phyloP scores from a whole-genome alignment of 2,113 vertebrate species.

The Aspiorhynchus laticeps region DNA sequence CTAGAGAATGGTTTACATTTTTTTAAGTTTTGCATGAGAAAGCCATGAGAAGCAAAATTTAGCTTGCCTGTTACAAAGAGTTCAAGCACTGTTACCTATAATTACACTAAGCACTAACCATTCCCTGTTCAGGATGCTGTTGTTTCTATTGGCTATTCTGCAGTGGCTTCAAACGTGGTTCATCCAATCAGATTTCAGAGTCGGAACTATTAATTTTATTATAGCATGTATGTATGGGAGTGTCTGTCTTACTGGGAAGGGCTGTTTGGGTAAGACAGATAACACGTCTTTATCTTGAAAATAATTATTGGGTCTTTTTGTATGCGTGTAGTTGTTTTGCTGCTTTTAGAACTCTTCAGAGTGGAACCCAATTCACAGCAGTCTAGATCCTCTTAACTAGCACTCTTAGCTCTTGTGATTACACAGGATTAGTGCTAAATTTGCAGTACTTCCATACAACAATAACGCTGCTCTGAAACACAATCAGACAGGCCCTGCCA shows the following conservation, averaged over 20 bases:
- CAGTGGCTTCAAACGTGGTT: background rate
- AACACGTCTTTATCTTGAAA: slow-evolving; percentile 15
- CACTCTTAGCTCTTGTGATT: slow-evolving; percentile 55
- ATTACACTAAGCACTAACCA: background rate
- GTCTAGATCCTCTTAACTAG: slow-evolving; percentile 59
- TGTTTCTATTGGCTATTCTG: slow-evolving; percentile 5
- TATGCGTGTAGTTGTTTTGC: background rate
- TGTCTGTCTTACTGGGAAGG: background rate
- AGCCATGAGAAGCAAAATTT: background rate
- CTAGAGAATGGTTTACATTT: background rate
- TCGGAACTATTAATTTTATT: background rate
- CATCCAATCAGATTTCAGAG: slow-evolving; percentile 20
- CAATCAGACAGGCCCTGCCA: slow-evolving; percentile 12
- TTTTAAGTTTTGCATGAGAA: background rate
- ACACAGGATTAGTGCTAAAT: slow-evolving; percentile 61
- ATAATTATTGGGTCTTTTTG: slow-evolving; percentile 23
- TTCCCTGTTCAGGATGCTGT: background rate
- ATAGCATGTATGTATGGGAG: background rate
- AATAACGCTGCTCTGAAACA: slow-evolving; percentile 43
- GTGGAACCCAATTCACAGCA: slow-evolving; percentile 37
- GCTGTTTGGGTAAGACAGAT: slow-evolving; percentile 29
- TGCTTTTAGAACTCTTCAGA: slow-evolving; percentile 32
- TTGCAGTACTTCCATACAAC: slow-evolving; percentile 54
- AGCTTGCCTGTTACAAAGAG: background rate
- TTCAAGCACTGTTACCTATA: background rate